Evolutionary conservation across 1,140 invertebrate genomes (phyloP).

Genomic region (Bombus pyrosoma): DNA sequence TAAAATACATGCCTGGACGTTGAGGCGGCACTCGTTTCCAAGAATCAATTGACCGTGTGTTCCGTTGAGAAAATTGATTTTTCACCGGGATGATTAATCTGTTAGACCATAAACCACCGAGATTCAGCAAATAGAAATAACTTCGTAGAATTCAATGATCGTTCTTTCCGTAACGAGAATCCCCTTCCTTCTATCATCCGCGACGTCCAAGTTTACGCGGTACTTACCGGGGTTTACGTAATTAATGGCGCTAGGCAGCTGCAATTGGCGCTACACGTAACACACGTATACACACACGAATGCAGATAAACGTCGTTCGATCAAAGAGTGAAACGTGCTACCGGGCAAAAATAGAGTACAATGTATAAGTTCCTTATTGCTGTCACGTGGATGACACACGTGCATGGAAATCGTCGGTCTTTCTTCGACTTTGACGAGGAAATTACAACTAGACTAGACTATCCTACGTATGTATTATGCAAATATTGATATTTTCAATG

Average conservation of each 20-base stretch:
- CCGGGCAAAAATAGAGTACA: background rate
- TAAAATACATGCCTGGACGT: background rate
- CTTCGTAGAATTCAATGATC: constrained; percentile 44
- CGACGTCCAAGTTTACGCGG: background rate
- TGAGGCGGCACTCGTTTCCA: background rate
- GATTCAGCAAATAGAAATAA: background rate
- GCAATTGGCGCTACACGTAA: constrained; percentile 39
- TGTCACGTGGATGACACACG: background rate
- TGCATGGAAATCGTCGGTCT: background rate
- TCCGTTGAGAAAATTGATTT: constrained; percentile 30
- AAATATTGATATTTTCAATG: constrained; percentile 14
- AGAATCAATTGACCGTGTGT: constrained; percentile 13
- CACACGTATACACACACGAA: background rate
- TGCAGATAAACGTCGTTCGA: constrained; percentile 10
- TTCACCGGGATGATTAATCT: constrained; percentile 44
- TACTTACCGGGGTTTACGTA: constrained; percentile 38
- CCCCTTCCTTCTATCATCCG: background rate
- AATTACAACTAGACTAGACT: background rate
- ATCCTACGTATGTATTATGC: background rate
- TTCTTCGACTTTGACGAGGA: background rate
- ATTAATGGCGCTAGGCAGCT: constrained; percentile 55
- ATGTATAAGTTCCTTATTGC: background rate
- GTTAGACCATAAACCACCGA: background rate
- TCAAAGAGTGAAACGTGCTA: background rate
- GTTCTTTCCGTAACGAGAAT: constrained; percentile 36